These are phyloP conservation scores for Cyprinus carpio DNA, from an alignment of 2,113 vertebrate species.

Conservation along the genomic window DNA sequence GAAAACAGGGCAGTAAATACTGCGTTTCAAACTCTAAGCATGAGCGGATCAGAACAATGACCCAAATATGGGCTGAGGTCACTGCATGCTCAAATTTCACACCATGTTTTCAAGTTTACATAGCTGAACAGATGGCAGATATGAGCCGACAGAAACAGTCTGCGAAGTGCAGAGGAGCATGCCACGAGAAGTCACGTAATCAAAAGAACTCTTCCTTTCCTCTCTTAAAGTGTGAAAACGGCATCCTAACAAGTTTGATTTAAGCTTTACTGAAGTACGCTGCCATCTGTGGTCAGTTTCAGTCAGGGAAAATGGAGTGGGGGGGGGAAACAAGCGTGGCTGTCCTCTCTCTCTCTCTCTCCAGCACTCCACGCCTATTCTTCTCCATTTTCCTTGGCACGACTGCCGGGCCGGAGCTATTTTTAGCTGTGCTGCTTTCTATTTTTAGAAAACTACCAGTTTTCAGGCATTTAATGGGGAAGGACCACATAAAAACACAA, in stretches of 20 bases:
- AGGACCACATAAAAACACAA: conserved; percentile 67
- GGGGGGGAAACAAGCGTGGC: background rate
- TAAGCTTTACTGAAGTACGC: conserved; percentile 16
- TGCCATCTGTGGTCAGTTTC: background rate
- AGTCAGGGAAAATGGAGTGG: background rate
- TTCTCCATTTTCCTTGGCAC: conserved; percentile 89
- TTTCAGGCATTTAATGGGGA: conserved; percentile 84
- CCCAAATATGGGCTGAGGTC: conserved; percentile 31
- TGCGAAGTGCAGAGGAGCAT: conserved; percentile 31
- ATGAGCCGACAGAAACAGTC: conserved; percentile 30
- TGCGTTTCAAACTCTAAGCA: conserved; percentile 36
- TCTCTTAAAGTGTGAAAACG: conserved; percentile 28
- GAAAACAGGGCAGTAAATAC: conserved; percentile 36
- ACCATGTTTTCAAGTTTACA: conserved; percentile 39
- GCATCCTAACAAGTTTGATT: conserved; percentile 4
- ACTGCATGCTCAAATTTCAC: conserved; percentile 34
- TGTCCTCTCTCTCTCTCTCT: conserved; percentile 65
- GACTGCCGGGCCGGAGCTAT: conserved; percentile 76
- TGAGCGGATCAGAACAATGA: conserved; percentile 43
- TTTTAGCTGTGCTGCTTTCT: conserved; percentile 83
- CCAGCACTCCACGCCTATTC: conserved; percentile 82
- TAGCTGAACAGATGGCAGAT: conserved; percentile 47
- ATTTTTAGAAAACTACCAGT: conserved; percentile 88
- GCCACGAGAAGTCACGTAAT: conserved; percentile 1
- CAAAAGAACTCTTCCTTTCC: conserved; percentile 12